Conservation (phyloP, 2,113 vertebrate species). For the Athene noctua region DNA sequence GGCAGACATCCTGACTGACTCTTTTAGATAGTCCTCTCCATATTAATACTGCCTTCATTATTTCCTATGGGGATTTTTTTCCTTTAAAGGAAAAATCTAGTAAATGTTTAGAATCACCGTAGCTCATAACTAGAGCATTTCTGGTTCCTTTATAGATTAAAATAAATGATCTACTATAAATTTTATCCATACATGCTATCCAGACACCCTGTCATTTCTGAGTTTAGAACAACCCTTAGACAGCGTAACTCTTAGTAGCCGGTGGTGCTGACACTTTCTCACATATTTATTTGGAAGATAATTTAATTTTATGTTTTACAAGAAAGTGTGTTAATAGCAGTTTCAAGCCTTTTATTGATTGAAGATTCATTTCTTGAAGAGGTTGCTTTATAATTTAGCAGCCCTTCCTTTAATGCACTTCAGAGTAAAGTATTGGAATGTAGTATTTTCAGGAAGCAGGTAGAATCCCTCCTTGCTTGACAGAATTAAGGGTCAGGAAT, state of each 20-base stretch:
- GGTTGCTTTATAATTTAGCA: background rate
- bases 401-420: background rate
- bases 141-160: background rate
- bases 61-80: background rate
- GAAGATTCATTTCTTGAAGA: background rate
- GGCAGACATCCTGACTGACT: background rate
- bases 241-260: background rate
- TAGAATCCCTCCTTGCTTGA: background rate
- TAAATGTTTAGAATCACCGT: background rate
- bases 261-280: background rate
- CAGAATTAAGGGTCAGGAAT: background rate
- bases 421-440: background rate
- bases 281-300: background rate
- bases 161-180: background rate
- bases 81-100: background rate
- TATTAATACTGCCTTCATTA: background rate
- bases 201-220: background rate
- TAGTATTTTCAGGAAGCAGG: background rate
- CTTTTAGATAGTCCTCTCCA: background rate
- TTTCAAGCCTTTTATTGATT: background rate
- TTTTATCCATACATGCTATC: background rate
- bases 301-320: background rate
- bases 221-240: background rate
- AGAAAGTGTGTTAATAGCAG: background rate
- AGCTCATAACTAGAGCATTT: background rate